Base-by-base conservation (phyloP, 2,113 vertebrate species). In the Sinocyclocheilus anophthalmus region DNA sequence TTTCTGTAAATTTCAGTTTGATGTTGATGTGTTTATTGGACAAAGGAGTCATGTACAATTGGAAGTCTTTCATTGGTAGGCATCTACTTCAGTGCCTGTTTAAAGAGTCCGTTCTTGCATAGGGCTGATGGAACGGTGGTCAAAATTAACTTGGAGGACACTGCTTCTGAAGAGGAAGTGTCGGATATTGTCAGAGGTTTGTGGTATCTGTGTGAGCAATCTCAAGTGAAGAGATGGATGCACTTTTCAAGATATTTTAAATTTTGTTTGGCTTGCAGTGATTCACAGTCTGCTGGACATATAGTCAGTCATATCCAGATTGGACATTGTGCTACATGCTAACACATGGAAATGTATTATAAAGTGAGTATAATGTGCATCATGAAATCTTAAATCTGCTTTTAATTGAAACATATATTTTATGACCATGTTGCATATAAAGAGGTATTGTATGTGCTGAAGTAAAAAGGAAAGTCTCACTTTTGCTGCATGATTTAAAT, bases 301-400 rank as follows among this genome's bases (percentile, higher is more conserved):
- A 81, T 99, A 97, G 92, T 94, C 95, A 24, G 88, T 98, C 81
- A 97, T 99, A 93, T 96, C 96, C 55, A 95, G 92, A 65, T 95
- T 99, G 94, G 98, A 99, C 90, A 95, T 98, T 1, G 97, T 98
- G 3, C 94, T 99, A 88, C 97, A 99, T 91, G 98, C 97, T 79
- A 99, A 99, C 88, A 98, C 97, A 0, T 99, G 98, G 98, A 99
- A 99, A 89, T 99, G 97, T 91, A 96, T 99, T 59, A 96, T 99
- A 93, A 99, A 97, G 98, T 99, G 93, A 93, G 96, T 96, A 26
- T 33, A 80, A 48, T 12, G 3, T 82, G 2, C 13, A 33, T 70
- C 11, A 42, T 42, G 11, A 48, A 48, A 45, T 5, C 37, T 39
- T 45, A 10, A 2, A 45, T 45, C 9, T 45, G 8, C 42, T 45